A percentile compares a stretch with the other conserved stretches of the same genome.
Evolutionary conservation across 1,140 invertebrate species (phyloP).

Genomic region (Cydia pomonella): DNA sequence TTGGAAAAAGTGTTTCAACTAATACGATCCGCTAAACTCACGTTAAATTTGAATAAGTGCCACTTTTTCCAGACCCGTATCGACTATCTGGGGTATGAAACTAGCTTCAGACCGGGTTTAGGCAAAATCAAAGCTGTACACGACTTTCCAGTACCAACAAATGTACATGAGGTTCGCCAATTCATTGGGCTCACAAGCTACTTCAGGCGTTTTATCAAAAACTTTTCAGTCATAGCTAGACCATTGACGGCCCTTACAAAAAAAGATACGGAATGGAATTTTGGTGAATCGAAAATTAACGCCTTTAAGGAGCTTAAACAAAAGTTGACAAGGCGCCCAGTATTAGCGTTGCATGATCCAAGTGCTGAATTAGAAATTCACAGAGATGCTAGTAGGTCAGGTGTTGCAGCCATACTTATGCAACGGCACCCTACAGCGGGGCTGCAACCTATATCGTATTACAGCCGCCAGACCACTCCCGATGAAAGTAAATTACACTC

Average conservation of each 20-base stretch:
- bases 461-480: conserved; percentile 45
- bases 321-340: conserved; percentile 37
- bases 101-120: conserved; percentile 36
- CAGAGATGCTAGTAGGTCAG: conserved; percentile 49
- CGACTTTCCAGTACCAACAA: conserved; percentile 40
- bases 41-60: conserved; percentile 42
- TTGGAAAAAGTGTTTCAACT: conserved; percentile 51
- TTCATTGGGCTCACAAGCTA: conserved; percentile 51
- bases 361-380: conserved; percentile 43
- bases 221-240: conserved; percentile 46
- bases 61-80: background rate
- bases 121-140: conserved; percentile 45
- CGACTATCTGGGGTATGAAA: conserved; percentile 43
- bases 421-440: conserved; percentile 49
- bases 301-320: background rate
- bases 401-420: conserved; percentile 51
- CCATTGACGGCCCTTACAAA: conserved; percentile 48
- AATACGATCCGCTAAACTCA: conserved; percentile 36
- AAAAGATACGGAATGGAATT: conserved; percentile 38
- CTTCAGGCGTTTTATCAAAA: conserved; percentile 47
- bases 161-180: conserved; percentile 48
- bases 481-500: conserved; percentile 56
- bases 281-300: background rate
- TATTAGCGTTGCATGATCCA: conserved; percentile 52
- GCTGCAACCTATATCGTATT: conserved; percentile 52